These are phyloP conservation scores for Microcebus lehilahytsara DNA, from an alignment of 2,113 vertebrate genomes.

Conservation along the genomic window DNA sequence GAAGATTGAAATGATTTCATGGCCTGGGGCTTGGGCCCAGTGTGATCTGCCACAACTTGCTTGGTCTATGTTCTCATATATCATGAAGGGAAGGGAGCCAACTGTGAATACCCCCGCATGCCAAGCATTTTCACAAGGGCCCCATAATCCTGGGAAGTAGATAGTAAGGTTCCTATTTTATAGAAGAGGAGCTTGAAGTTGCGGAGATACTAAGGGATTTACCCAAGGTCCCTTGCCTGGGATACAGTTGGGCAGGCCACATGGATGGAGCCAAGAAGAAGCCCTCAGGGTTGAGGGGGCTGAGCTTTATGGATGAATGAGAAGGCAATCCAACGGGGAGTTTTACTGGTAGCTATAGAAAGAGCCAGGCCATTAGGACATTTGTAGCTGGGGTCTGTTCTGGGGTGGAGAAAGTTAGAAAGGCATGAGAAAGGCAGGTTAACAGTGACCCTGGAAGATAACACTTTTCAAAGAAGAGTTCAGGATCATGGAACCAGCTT, in stretches of 20 bases:
- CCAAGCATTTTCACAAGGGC: not conserved
- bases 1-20: constrained; percentile 8
- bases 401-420: not conserved
- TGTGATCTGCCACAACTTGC: not conserved
- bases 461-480: not conserved
- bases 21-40: not conserved
- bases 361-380: not conserved
- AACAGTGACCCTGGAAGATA: not conserved
- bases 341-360: not conserved
- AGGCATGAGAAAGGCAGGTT: constrained; percentile 19
- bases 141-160: not conserved
- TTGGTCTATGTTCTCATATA: not conserved
- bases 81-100: not conserved
- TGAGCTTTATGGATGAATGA: not conserved
- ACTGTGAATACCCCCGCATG: not conserved
- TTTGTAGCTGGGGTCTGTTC: not conserved
- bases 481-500: not conserved
- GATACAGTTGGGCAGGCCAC: not conserved
- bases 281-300: not conserved
- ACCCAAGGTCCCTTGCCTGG: not conserved
- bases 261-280: not conserved
- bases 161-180: not conserved
- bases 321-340: not conserved
- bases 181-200: not conserved
- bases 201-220: not conserved